Evolutionary conservation across 2,888 invertebrate species (phyloP).

Genomic region (Hololepta plana): DNA sequence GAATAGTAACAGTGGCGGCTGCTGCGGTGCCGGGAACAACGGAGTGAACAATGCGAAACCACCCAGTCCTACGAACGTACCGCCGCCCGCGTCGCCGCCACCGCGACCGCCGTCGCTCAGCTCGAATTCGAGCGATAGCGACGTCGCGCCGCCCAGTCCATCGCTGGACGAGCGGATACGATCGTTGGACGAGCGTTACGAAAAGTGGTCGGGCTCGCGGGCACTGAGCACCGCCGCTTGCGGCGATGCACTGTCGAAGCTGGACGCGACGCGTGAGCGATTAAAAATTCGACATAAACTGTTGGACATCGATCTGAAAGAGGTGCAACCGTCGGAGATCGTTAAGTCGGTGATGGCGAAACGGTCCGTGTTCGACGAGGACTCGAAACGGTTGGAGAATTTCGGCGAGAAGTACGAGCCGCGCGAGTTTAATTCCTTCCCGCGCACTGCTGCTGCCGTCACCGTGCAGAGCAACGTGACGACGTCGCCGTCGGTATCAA

Average conservation of each 20-base stretch:
- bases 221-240: conserved; percentile 35
- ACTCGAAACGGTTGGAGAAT: conserved; percentile 79
- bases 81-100: conserved; percentile 41
- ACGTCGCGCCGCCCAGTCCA: conserved; percentile 48
- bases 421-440: conserved; percentile 31
- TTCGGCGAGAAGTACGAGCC: conserved; percentile 68
- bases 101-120: conserved; percentile 58
- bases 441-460: conserved; percentile 15
- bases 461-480: conserved; percentile 6
- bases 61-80: conserved; percentile 25
- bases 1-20: too few species aligned
- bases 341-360: conserved; percentile 82
- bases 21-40: too few species aligned
- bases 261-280: conserved; percentile 35
- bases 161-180: conserved; percentile 82
- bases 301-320: conserved; percentile 60
- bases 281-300: conserved; percentile 51
- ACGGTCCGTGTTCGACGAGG: conserved; percentile 90
- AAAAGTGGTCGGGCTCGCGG: conserved; percentile 66
- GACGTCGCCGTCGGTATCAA: conserved; percentile 9
- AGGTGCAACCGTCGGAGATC: conserved; percentile 81
- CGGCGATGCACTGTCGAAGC: conserved; percentile 31
- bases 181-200: conserved; percentile 83
- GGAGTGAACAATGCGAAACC: conserved; percentile 24
- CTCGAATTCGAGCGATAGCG: conserved; percentile 53